A percentile compares a stretch with the other conserved stretches of the same genome.
phyloP scores from a whole-genome alignment of 2,797 vertebrate genomes.

The Corythornis leucogaster region DNA sequence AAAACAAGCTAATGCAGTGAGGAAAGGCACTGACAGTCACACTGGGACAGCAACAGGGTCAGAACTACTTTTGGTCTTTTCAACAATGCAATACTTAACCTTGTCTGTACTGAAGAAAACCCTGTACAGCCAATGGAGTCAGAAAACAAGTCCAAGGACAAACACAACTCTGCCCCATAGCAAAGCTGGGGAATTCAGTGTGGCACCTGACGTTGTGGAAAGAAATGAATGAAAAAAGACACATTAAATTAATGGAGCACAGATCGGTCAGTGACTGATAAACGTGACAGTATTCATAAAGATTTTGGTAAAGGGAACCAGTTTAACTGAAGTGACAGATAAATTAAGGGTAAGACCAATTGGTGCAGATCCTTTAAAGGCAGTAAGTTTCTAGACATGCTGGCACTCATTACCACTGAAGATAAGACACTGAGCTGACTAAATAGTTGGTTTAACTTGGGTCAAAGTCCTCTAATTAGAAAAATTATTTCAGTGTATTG shows the following conservation, averaged over 20 bases:
- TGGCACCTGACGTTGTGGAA: not conserved
- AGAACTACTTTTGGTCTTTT: not conserved
- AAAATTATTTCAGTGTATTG: not conserved
- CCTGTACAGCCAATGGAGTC: rapidly evolving
- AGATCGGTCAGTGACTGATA: not conserved
- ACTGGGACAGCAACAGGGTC: not conserved
- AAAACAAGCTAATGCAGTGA: not conserved
- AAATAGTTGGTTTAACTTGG: not conserved
- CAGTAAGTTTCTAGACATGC: not conserved
- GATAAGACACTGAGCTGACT: not conserved
- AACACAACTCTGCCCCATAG: not conserved
- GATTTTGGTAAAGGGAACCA: not conserved
- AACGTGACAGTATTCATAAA: not conserved
- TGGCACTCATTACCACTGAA: not conserved
- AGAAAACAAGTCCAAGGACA: not conserved
- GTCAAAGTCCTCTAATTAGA: not conserved
- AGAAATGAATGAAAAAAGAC: not conserved
- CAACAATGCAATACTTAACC: rapidly evolving
- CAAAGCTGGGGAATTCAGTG: not conserved
- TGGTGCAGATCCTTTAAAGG: not conserved
- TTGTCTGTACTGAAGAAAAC: not conserved
- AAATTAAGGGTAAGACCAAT: not conserved
- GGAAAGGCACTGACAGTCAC: not conserved
- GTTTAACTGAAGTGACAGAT: not conserved
- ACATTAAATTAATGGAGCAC: not conserved